Evolutionary conservation across 2,797 vertebrate genomes (phyloP), one percentile per base, ranked within the genome.

Genomic region (Phrynocephalus vlangalii): DNA sequence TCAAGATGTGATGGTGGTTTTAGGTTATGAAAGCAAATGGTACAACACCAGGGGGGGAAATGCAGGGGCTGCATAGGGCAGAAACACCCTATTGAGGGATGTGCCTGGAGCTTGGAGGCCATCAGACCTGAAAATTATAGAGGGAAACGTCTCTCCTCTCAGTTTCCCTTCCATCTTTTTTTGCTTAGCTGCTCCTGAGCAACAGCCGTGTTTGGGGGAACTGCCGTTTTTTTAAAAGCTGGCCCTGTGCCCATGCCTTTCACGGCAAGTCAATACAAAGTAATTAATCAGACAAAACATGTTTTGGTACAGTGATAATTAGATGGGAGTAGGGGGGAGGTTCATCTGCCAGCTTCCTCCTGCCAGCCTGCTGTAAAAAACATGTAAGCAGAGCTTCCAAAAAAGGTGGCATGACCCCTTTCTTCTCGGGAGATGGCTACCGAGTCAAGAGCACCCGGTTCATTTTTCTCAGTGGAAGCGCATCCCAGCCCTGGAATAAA

Each of bases 381-480:
- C 11, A 60, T 38, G 56, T 6, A 2, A 75, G 70, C 2, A 1
- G 52, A 60, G 63, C 60, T 20, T 33, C 48, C 30, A 28, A 24
- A n/a, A 79, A 26, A 56, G 20, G 30, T 60, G 71, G 24, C 8
- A 28, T 33, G 38, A 44, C 38, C 24, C 22, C 22, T 38, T 48
- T 20, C 60, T 18, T 15, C 2, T 13, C 5, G 13, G 60, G 60
- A 63, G 15, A 63, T 63, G 15, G 5, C 13, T 63, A 26, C 1
- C 5, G 3, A 79, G 44, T 30, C 0, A 0, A 20, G 67, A 16
- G 30, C 85, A 10, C 56, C 18, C 6, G 0, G 0, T 16, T 1
- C 28, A 56, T 9, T 44, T 44, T 2, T 5, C 84, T 81, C 11
- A 75, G 50, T 44, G 38, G 6, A 24, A 30, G 63, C 22, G 7